Conservation (phyloP, 2,797 vertebrate species). For the Mormyrus hasselquistii region DNA sequence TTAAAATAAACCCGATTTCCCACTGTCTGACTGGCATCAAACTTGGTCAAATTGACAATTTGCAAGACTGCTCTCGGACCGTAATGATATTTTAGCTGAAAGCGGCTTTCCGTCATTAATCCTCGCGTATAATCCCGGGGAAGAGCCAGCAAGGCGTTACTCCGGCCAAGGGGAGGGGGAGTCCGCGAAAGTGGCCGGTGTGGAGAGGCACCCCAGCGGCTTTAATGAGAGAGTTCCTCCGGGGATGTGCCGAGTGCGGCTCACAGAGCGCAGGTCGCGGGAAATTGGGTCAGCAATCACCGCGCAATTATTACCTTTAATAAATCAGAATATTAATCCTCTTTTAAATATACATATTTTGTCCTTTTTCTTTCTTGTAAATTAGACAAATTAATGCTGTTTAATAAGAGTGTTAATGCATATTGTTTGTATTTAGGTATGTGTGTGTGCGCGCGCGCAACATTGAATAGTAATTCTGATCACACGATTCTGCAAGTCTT, state of each 20-base stretch:
- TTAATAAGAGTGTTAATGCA: background rate
- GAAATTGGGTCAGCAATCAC: conserved; percentile 34
- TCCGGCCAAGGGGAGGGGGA: conserved; percentile 38
- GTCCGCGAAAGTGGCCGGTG: conserved; percentile 42
- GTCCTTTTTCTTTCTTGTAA: background rate
- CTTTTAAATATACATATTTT: background rate
- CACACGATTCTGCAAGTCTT: background rate
- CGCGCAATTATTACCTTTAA: conserved; percentile 16
- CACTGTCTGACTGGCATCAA: conserved; percentile 52
- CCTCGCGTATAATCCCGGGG: conserved; percentile 67
- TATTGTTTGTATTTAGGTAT: background rate
- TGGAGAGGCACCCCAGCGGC: conserved; percentile 27
- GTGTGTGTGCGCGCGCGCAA: background rate
- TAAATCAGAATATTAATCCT: conserved; percentile 22
- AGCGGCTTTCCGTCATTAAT: conserved; percentile 76
- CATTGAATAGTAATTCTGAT: background rate
- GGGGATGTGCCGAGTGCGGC: background rate
- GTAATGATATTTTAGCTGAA: conserved; percentile 73
- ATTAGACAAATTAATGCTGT: background rate
- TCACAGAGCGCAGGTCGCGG: background rate
- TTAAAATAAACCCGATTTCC: conserved; percentile 57
- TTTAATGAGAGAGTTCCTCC: conserved; percentile 30
- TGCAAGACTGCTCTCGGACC: conserved; percentile 66
- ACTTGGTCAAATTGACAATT: conserved; percentile 57
- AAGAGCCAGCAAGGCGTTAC: conserved; percentile 57